Conservation (phyloP, 2,888 invertebrate species). For the Mylabris sibirica region DNA sequence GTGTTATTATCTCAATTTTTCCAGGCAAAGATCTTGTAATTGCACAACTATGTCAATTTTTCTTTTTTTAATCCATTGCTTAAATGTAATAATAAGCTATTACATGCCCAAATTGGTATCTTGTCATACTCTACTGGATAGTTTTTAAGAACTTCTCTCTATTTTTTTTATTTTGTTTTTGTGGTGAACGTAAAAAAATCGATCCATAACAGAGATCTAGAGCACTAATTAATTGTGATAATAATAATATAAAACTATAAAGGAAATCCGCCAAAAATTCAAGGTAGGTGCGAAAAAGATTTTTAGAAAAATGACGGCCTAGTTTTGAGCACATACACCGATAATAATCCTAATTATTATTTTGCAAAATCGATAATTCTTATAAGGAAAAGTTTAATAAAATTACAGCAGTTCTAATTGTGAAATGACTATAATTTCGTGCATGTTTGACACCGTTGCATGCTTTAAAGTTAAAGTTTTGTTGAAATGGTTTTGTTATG, state of each 20-base stretch:
- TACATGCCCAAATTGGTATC: no score
- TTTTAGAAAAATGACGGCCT: not conserved
- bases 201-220: no score
- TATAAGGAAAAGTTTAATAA: not conserved
- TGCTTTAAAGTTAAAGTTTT: not conserved
- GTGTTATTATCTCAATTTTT: not conserved
- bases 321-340: not conserved
- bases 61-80: no score
- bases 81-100: no score
- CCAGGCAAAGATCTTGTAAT: not conserved
- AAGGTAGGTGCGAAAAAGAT: not conserved
- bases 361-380: no score
- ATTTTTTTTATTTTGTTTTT: no score
- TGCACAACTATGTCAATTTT: no score
- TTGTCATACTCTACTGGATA: no score
- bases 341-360: no score
- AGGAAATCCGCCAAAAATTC: not conserved
- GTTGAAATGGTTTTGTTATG: not conserved
- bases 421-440: not conserved
- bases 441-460: constrained; percentile 8
- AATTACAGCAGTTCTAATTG: not conserved
- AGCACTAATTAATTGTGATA: not conserved
- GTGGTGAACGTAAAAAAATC: no score
- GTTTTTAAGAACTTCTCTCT: no score
- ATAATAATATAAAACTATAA: not conserved